Percentiles rank a stretch among this genome's conserved stretches.
Evolutionary conservation across 2,888 invertebrate genomes (phyloP).

Genomic region (Loripinus fragilis): DNA sequence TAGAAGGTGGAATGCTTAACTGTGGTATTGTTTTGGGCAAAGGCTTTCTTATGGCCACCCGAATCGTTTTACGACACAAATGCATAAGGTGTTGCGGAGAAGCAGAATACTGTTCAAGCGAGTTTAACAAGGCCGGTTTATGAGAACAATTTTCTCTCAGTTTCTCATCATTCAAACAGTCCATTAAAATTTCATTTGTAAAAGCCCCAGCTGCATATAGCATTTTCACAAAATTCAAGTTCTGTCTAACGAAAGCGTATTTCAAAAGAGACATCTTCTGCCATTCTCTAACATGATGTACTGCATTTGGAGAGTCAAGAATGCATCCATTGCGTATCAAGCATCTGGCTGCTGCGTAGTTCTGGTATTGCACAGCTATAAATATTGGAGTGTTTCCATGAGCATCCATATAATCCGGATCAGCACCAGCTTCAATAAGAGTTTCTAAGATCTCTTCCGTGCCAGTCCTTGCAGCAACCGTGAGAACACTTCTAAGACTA

Average conservation of each 20-base stretch:
- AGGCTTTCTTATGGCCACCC: conserved; percentile 25
- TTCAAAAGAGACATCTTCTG: background rate
- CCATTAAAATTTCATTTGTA: conserved; percentile 27
- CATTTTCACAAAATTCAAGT: conserved; percentile 46
- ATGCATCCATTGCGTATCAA: conserved; percentile 47
- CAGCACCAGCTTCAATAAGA: conserved; percentile 43
- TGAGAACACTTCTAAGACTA: conserved; percentile 11
- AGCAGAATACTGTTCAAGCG: conserved; percentile 29
- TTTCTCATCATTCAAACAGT: conserved; percentile 25
- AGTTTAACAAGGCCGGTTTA: conserved; percentile 34
- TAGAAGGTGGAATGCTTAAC: conserved; percentile 39
- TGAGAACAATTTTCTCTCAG: conserved; percentile 34
- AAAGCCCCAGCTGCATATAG: conserved; percentile 48
- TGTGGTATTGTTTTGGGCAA: conserved; percentile 29
- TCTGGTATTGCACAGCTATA: conserved; percentile 39
- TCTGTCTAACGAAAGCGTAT: conserved; percentile 16
- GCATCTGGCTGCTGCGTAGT: conserved; percentile 42
- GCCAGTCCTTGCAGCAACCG: conserved; percentile 36
- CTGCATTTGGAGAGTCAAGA: background rate
- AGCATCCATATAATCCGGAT: conserved; percentile 39
- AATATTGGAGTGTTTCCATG: conserved; percentile 44
- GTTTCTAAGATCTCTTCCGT: conserved; percentile 28
- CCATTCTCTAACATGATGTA: background rate
- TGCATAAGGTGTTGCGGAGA: conserved; percentile 33
- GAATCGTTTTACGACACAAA: conserved; percentile 32